Base-by-base conservation (phyloP, 2,797 vertebrate species). In the Lepidocolaptes lacrymiger region DNA sequence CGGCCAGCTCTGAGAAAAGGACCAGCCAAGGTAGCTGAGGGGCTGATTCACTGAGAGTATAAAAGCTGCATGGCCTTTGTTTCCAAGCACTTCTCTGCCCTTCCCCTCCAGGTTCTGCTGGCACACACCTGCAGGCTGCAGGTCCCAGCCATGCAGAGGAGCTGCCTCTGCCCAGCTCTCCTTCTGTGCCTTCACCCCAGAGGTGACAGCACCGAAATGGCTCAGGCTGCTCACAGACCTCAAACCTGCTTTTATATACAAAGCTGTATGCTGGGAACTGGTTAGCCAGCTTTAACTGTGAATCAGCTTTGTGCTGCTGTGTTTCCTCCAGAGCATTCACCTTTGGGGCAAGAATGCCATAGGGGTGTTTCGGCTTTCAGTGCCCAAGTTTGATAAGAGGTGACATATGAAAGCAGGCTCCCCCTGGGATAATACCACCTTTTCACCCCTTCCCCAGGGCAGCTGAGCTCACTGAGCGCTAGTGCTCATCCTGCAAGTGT, bases 61-160 rank as follows among this genome's bases (percentile, higher is more conserved):
- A 54, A 46, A 81, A 72, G 19, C 21, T 5, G 0, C 7, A 44
- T 15, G 10, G 12, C 13, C 32, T 82, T 32, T 36, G 4, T 66
- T 75, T 79, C 32, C 43, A 23, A 64, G 22, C 5, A 36, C 41
- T 36, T 30, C 30, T 64, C 43, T 49, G 32, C 28, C 36, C 28
- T 34, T 26, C 16, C 61, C 22, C 28, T 58, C n/a, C 28, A 26
- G 36, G 2, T 17, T 11, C 28, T 67, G 48, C 91, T 56, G 14
- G 49, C 3, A 3, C n/a, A 58, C 7, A 1, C 10, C 41, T 26
- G 24, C 18, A 74, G 24, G 13, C 39, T 14, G 7, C 6, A 10
- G 1, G 1, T 12, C 34, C 9, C 6, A 6, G 49, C 21, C n/a
- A 41, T 10, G 49, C 30, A 32, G 44, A 0, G 1, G n/a, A 62